These are phyloP conservation scores for Calypte anna DNA, from an alignment of 2,113 vertebrate genomes.

Conservation along the genomic window DNA sequence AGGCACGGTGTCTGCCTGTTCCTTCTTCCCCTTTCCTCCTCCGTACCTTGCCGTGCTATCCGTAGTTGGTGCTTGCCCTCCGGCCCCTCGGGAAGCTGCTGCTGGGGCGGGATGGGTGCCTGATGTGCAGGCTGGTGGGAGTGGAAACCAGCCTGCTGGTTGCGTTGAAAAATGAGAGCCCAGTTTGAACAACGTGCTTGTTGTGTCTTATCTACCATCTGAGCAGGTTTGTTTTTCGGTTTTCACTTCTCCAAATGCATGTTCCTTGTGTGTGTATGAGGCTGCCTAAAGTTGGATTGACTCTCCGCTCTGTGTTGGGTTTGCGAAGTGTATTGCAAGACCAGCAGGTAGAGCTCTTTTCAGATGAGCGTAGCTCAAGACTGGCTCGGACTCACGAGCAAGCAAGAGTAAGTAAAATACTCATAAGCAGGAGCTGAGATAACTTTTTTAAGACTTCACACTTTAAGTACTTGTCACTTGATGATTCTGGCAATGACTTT, in stretches of 20 bases:
- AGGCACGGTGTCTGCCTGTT: not conserved
- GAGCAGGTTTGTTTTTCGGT: not conserved
- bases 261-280: rapidly evolving
- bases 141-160: rapidly evolving
- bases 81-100: not conserved
- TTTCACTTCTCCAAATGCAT: not conserved
- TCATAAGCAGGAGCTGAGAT: not conserved
- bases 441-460: not conserved
- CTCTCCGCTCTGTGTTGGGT: not conserved
- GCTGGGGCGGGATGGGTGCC: not conserved
- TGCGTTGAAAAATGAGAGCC: not conserved
- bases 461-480: not conserved
- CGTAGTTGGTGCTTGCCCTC: not conserved
- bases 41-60: rapidly evolving
- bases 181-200: not conserved
- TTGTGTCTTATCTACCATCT: not conserved
- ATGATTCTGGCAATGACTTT: not conserved
- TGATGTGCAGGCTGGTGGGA: not conserved
- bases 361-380: not conserved
- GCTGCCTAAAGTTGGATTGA: not conserved
- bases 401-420: not conserved
- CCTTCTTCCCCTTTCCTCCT: not conserved
- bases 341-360: not conserved
- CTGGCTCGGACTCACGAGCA: not conserved
- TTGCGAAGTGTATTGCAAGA: not conserved